Evolutionary conservation across 2,888 invertebrate genomes (phyloP).

Genomic region (Clivina fossor): DNA sequence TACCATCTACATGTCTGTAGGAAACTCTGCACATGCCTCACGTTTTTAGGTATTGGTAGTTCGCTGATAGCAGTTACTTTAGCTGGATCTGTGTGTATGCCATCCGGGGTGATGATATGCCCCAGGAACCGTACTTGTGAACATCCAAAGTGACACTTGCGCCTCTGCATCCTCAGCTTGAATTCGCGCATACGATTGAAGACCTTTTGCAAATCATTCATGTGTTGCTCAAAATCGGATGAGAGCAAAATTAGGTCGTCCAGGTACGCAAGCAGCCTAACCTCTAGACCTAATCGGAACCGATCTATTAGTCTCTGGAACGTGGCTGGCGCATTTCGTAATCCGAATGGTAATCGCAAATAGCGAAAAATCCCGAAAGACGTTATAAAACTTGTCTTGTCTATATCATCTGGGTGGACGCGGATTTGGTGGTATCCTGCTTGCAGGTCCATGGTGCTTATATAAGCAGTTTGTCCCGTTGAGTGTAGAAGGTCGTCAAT

Average conservation of each 20-base stretch:
- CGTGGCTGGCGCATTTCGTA: no score
- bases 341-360: no score
- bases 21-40: neutral
- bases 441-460: no score
- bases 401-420: no score
- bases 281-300: neutral
- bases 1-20: conserved; percentile 8
- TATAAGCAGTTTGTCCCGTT: no score
- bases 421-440: no score
- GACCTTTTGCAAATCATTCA: neutral
- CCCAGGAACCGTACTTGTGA: conserved; percentile 1
- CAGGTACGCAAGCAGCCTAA: neutral
- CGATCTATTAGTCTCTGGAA: no score
- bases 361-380: no score
- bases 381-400: no score
- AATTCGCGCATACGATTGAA: neutral
- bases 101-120: neutral
- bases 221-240: neutral
- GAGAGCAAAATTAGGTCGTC: conserved; percentile 5
- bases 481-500: no score
- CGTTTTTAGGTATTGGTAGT: neutral
- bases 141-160: conserved; percentile 2
- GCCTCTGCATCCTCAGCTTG: neutral
- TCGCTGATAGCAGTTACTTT: neutral
- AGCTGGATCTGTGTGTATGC: conserved; percentile 4